Percentiles rank a stretch among this genome's conserved stretches.
Conservation (phyloP, 1,140 invertebrate genomes). For the Aphelenchoides fujianensis region DNA sequence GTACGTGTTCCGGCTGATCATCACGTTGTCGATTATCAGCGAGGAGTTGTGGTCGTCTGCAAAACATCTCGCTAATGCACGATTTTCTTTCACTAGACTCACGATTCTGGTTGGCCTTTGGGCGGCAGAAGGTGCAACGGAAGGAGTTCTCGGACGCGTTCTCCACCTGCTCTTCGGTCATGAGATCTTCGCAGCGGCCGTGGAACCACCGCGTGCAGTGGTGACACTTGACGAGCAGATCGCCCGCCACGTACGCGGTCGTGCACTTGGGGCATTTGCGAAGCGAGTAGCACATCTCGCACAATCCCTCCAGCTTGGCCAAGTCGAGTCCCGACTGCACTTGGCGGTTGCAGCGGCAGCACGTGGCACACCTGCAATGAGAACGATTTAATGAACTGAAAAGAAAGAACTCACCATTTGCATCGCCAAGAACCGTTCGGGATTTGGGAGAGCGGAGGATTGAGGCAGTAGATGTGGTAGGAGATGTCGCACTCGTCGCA, state of each 20-base stretch:
- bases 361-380: slow-evolving; percentile 75
- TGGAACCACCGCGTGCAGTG: slow-evolving; percentile 73
- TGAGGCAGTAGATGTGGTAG: slow-evolving; percentile 97
- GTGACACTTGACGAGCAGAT: slow-evolving; percentile 89
- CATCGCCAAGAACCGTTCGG: slow-evolving; percentile 80
- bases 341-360: slow-evolving; percentile 77
- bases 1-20: slow-evolving; percentile 38
- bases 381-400: slow-evolving; percentile 19
- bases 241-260: slow-evolving; percentile 78
- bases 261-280: slow-evolving; percentile 79
- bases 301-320: slow-evolving; percentile 74
- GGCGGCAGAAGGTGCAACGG: slow-evolving; percentile 81
- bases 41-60: slow-evolving; percentile 30
- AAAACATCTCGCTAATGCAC: slow-evolving; percentile 2
- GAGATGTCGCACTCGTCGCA: slow-evolving; percentile 99
- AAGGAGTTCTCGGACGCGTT: slow-evolving; percentile 76
- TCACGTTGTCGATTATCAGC: slow-evolving; percentile 51
- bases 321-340: slow-evolving; percentile 77
- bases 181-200: slow-evolving; percentile 81
- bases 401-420: slow-evolving; percentile 72
- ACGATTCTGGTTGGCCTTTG: slow-evolving; percentile 62
- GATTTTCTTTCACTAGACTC: neutral
- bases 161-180: slow-evolving; percentile 83
- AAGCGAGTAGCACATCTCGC: slow-evolving; percentile 86
- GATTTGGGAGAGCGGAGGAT: slow-evolving; percentile 87